phyloP scores from a whole-genome alignment of 2,113 vertebrate genomes.

The Emydocephalus ijimae region DNA sequence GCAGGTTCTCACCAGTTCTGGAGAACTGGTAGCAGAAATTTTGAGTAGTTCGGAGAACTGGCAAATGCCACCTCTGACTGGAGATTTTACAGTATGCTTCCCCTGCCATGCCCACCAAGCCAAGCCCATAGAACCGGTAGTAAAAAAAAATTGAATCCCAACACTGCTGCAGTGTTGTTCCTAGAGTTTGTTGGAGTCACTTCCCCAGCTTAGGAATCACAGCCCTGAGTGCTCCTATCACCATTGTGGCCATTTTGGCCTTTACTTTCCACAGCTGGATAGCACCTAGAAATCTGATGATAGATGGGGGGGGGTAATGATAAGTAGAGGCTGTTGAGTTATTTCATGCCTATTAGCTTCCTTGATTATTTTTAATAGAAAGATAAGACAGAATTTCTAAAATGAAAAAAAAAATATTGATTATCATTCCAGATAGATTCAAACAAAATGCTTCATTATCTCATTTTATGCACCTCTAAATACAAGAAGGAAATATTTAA shows the following conservation, averaged over 20 bases:
- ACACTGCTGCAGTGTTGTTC: not conserved
- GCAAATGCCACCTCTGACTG: too few relatives aligned
- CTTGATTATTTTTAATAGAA: not conserved
- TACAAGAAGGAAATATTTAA: not conserved
- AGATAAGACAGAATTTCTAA: not conserved
- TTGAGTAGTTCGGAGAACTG: too few relatives aligned
- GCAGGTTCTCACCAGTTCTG: too few relatives aligned
- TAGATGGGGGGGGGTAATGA: not conserved
- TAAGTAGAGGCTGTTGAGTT: not conserved
- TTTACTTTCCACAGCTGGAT: not conserved
- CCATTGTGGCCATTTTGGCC: not conserved
- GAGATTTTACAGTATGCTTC: too few relatives aligned
- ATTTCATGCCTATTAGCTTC: not conserved
- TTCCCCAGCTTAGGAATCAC: not conserved
- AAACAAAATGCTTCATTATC: not conserved
- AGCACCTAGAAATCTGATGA: not conserved
- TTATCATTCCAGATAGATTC: not conserved
- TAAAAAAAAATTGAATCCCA: too few relatives aligned
- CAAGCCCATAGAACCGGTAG: too few relatives aligned
- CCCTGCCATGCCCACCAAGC: too few relatives aligned
- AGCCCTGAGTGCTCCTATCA: not conserved
- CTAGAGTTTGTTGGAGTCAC: not conserved
- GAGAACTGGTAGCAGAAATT: too few relatives aligned
- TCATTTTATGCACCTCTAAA: not conserved
- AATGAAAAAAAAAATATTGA: not conserved